phyloP scores from a whole-genome alignment of 2,113 vertebrate species.

The Gracilinanus agilis region DNA sequence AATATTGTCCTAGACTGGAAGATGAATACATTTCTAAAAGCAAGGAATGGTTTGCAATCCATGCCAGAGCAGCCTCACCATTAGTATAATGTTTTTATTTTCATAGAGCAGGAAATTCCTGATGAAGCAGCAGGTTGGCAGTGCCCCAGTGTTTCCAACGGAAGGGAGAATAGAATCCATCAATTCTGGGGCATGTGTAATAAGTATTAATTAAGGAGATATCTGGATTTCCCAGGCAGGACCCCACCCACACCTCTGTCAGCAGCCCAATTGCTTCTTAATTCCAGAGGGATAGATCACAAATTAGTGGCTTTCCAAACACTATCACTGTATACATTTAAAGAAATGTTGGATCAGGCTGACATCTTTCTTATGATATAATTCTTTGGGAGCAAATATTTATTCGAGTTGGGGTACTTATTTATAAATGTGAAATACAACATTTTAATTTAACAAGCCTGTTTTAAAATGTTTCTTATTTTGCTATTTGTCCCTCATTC shows the following conservation, averaged over 20 bases:
- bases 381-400: neutral
- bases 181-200: neutral
- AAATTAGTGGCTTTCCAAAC: neutral
- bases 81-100: conserved; percentile 64
- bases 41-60: conserved; percentile 21
- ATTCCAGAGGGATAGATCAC: neutral
- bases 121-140: conserved; percentile 37
- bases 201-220: neutral
- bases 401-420: neutral
- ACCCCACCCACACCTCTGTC: neutral
- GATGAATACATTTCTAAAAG: neutral
- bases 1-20: conserved; percentile 52
- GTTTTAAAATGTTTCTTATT: neutral
- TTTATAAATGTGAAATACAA: conserved; percentile 16
- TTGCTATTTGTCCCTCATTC: neutral
- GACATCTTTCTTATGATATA: neutral
- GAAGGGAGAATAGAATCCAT: conserved; percentile 18
- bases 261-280: neutral
- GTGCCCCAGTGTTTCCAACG: conserved; percentile 40
- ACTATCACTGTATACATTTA: neutral
- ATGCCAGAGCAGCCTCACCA: conserved; percentile 32
- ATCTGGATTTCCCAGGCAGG: neutral
- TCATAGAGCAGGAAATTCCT: conserved; percentile 61
- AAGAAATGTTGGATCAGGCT: neutral
- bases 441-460: neutral